Base-by-base conservation (phyloP, 92 coral and sea anemone species). In the Palythoa grandis region DNA sequence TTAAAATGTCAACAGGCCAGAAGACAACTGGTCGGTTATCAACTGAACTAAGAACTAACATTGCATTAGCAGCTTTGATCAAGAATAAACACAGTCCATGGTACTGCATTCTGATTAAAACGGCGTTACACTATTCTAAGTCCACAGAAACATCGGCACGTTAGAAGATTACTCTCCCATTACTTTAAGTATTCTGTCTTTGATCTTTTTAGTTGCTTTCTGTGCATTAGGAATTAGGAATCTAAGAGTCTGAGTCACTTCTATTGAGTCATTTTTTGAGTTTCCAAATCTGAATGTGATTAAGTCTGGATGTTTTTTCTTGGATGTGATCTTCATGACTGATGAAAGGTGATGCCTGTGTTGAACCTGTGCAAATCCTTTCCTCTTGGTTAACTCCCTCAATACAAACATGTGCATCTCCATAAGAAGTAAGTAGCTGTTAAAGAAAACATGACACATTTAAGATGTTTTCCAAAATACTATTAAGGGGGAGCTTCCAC, bases 291-390 rank as follows among this genome's bases (percentile, higher is more conserved):
- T 95, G 87, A 96, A 96, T 69, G 98, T 96, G 67, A 96, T 96
- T 15, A 96, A 74, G 76, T 96, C 98, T 37, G 98, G 98, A 50
- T 93, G 98, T 82, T 91, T 93, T 84, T 94, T 89, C 92, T 94
- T 96, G 8, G 98, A 96, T 11, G 98, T 95, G 68, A 97, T 97
- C 69, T 97, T 97, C 38, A 94, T 75, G 66, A 96, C 89, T 16
- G 92, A 77, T 22, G 83, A 74, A 17, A 94, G 87, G 68, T 91
- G 96, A 72, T 96, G 95, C 68, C 98, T 91, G 87, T 95, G 91
- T 77, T 95, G 98, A 75, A 96, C 93, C 89, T 93, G 78, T 3
- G 99, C 98, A 95, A 96, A 95, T 71, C 98, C 99, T 39, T 92
- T 90, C 77, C 92, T 89, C 67, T 95, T 93, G 38, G 91, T 74